Base-by-base conservation (phyloP, 1,140 invertebrate species). In the Drosophila yakuba region DNA sequence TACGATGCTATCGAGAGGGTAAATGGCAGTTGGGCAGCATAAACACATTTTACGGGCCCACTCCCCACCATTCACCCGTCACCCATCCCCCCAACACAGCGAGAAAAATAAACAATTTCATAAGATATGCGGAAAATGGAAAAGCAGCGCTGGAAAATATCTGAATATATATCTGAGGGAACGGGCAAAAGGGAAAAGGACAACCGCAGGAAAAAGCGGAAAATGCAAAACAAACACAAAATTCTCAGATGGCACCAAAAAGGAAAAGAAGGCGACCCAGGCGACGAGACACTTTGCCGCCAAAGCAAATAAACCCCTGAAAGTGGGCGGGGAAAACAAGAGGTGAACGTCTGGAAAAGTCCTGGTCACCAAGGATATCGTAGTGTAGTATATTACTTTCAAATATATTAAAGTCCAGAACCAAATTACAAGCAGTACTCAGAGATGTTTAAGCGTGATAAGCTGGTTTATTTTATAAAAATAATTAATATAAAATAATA, bases 281-380 rank as follows among this genome's bases (percentile, higher is more conserved):
- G 82, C 84, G 84, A 89, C 83, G 84, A 89, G 84, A 90, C 84
- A 89, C 84, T 90, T 89, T 89, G 84, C 80, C 84, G 85, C 84
- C 84, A 89, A 89, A 73, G 80, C 80, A 89, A 89, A 90, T 74
- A 90, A 74, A 78, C 67, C 82, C 78, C 63, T 17, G 74, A 80
- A 78, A 63, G 47, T 78, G 61, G 47, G 32, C 28, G 20, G 50
- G 51, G 8, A n/a, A 25, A 32, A 35, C 32, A 11, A 36, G 47
- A 1, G 36, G 32, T 39, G 36, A 55, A 68, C 64, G 45, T 28
- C 20, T 4, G 15, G 32, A 44, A 12, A 36, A 20, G 66, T 38
- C 23, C n/a, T 55, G 58, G 12, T n/a, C 38, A 12, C 43, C 15
- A 54, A 52, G 52, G 12, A 12, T 45, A 17, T 10, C 7, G n/a